Conservation (phyloP, 2,113 vertebrate genomes). For the Amia ocellicauda region DNA sequence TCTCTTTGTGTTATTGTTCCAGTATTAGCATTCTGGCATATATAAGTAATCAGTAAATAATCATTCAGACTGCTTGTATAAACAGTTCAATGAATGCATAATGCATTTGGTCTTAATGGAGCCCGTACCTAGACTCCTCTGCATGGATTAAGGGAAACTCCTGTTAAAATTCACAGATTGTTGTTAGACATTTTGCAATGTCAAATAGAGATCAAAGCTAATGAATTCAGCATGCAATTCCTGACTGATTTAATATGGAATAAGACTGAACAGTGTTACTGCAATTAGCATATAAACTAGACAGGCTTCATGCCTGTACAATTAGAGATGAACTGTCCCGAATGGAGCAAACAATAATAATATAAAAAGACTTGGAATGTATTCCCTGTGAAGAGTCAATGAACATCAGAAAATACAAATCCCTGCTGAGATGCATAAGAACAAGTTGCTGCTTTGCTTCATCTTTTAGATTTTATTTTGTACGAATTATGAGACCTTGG, state of each 20-base stretch:
- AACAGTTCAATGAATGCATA: conserved; percentile 17
- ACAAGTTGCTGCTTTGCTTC: no score
- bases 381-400: background rate
- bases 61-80: conserved; percentile 22
- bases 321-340: conserved; percentile 3
- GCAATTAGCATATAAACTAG: conserved; percentile 23
- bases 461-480: no score
- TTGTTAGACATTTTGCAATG: conserved; percentile 37
- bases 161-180: conserved; percentile 41
- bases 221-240: conserved; percentile 40
- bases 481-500: no score
- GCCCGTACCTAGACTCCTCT: conserved; percentile 10
- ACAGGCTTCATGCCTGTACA: conserved; percentile 9
- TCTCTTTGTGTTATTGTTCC: conserved; percentile 7
- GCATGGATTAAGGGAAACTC: conserved; percentile 1
- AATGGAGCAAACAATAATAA: background rate
- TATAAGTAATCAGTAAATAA: conserved; percentile 32
- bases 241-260: conserved; percentile 47
- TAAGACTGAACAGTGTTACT: conserved; percentile 44
- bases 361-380: no score
- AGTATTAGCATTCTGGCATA: conserved; percentile 4
- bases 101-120: conserved; percentile 16
- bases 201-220: conserved; percentile 39
- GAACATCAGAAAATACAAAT: no score
- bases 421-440: no score